A percentile compares a stretch with the other conserved stretches of the same genome.
These are phyloP conservation scores for Catocala nupta DNA, from an alignment of 2,888 invertebrate genomes.

Conservation along the genomic window DNA sequence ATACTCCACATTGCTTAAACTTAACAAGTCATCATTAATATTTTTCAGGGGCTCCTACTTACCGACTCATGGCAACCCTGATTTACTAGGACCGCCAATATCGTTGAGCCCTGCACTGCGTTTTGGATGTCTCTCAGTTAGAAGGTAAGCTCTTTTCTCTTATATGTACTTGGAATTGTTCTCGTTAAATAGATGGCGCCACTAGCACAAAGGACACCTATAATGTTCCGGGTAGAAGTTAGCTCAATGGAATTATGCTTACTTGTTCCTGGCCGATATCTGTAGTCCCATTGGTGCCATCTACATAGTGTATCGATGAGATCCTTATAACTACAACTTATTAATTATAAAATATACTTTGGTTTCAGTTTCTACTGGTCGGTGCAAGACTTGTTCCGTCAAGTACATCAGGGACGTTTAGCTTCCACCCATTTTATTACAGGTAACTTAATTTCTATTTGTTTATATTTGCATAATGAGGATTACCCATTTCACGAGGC, in stretches of 20 bases:
- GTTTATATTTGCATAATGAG: no score
- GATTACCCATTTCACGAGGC: no score
- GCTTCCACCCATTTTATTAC: slow-evolving; percentile 75
- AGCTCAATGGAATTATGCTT: no score
- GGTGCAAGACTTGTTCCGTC: slow-evolving; percentile 88
- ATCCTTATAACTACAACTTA: not conserved
- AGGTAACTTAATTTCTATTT: slow-evolving; percentile 55
- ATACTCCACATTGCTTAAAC: no score
- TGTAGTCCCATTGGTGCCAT: not conserved
- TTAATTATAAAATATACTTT: not conserved
- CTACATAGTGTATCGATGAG: no score
- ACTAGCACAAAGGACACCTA: not conserved
- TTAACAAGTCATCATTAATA: not conserved
- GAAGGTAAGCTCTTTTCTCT: slow-evolving; percentile 73
- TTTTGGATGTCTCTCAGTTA: slow-evolving; percentile 91
- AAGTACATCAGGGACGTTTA: slow-evolving; percentile 83
- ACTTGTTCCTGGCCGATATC: no score
- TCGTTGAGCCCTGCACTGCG: slow-evolving; percentile 91
- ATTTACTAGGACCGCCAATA: slow-evolving; percentile 89
- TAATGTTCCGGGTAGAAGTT: not conserved
- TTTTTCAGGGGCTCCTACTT: slow-evolving; percentile 86
- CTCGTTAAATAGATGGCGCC: not conserved
- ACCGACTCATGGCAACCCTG: slow-evolving; percentile 90
- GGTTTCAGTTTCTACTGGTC: slow-evolving; percentile 89
- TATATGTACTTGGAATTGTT: not conserved